These are phyloP conservation scores for Scolopax rusticola DNA, from an alignment of 2,797 vertebrate species.

Conservation along the genomic window DNA sequence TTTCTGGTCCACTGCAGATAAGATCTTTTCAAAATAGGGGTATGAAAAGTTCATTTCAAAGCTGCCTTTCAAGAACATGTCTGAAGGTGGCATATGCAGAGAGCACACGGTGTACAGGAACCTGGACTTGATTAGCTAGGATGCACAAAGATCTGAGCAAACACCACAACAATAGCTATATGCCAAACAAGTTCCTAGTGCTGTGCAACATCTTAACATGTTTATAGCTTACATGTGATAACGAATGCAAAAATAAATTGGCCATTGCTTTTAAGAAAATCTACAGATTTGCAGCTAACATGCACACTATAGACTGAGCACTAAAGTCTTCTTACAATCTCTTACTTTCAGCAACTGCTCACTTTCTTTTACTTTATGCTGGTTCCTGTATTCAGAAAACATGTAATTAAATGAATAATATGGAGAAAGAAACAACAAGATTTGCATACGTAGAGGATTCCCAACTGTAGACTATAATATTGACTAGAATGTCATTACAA, in stretches of 20 bases:
- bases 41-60: not conserved
- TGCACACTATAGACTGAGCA: not conserved
- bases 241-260: not conserved
- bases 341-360: not conserved
- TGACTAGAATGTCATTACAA: not conserved
- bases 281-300: fast-evolving
- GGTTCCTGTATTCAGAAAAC: not conserved
- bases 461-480: not conserved
- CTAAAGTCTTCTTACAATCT: not conserved
- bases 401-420: not conserved
- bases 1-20: not conserved
- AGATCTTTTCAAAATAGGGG: not conserved
- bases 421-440: not conserved
- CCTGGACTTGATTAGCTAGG: not conserved
- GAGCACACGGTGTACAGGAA: fast-evolving
- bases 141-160: not conserved
- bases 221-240: not conserved
- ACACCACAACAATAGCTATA: not conserved
- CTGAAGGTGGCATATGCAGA: not conserved
- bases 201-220: not conserved
- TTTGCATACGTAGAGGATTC: not conserved
- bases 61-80: fast-evolving
- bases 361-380: not conserved
- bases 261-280: not conserved
- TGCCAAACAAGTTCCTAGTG: not conserved